Percentiles rank a stretch among this genome's conserved stretches.
Conservation (phyloP, 1,140 invertebrate genomes). For the Schlechtendalia chinensis region DNA sequence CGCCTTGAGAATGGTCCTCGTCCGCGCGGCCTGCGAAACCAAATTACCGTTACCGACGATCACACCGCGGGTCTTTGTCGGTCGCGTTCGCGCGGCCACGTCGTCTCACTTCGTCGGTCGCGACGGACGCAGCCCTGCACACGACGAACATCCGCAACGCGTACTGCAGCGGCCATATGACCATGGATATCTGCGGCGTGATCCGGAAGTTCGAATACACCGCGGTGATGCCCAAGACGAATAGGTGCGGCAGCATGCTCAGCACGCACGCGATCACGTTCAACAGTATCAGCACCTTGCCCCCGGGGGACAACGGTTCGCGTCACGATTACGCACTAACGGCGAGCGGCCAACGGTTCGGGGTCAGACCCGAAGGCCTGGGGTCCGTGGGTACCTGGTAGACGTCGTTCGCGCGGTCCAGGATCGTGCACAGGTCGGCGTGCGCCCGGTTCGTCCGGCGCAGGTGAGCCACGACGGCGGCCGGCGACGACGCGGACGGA, state of each 20-base stretch:
- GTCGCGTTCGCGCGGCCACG: too few species aligned
- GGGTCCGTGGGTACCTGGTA: slow-evolving; percentile 47
- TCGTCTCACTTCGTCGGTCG: slow-evolving; percentile 32
- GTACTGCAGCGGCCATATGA: slow-evolving; percentile 47
- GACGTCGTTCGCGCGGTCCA: slow-evolving; percentile 31
- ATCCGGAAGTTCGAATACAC: slow-evolving; percentile 49
- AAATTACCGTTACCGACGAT: too few species aligned
- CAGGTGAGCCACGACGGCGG: background rate
- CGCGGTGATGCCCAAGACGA: slow-evolving; percentile 42
- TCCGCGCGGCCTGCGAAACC: background rate
- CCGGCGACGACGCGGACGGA: background rate
- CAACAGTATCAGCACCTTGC: slow-evolving; percentile 42
- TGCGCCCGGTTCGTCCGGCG: slow-evolving; percentile 7
- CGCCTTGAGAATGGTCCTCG: background rate
- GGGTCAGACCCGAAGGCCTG: too few species aligned
- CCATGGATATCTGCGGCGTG: slow-evolving; percentile 38
- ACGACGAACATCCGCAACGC: slow-evolving; percentile 28
- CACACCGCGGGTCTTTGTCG: too few species aligned
- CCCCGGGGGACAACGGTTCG: too few species aligned
- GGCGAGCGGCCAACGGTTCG: too few species aligned
- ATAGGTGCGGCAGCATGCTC: slow-evolving; percentile 45
- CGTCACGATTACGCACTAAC: too few species aligned
- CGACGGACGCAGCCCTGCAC: slow-evolving; percentile 37
- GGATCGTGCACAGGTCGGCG: slow-evolving; percentile 31
- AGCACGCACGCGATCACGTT: slow-evolving; percentile 6